Base-by-base conservation (phyloP, 1,140 invertebrate genomes). In the Drosophila quadrilineata region DNA sequence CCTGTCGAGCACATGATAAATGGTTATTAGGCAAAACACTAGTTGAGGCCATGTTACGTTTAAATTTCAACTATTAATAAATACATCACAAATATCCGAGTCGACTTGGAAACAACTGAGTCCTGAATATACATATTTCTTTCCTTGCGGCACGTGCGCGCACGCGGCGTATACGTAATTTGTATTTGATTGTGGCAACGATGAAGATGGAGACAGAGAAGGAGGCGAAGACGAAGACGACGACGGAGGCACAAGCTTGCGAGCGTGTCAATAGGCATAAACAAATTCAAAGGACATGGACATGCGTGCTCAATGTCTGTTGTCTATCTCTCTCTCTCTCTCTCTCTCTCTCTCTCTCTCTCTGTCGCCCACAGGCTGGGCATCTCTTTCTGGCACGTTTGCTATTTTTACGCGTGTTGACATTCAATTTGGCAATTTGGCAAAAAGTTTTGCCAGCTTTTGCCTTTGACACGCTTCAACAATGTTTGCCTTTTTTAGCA, bases 361-460 rank as follows among this genome's bases (percentile, higher is more conserved):
- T 48, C 45, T 10, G 12, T 31, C 9, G 31, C 38, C 8, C 12
- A 29, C 28, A n/a, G n/a, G n/a, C n/a, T n/a, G n/a, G n/a, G n/a
- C n/a, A n/a, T n/a, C n/a, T n/a, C 14, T 41, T 16, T 29, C 16
- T 46, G 22, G 8, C 46, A 60, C 62, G 43, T 41, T 43, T 70
- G 64, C 62, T 76, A 82, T 84, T 85, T 77, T 74, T 85, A 84
- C 79, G 77, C 77, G 75, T 84, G 79, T 84, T 84, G 77, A 84
- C 79, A 85, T 79, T 84, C 79, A 85, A 85, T 79, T 84, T 84
- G 77, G 50, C 77, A 84, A 84, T 79, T 85, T 84, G 58, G 76
- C 74, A 71, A 49, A 68, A 84, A 84, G 67, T 72, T 84, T 82
- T 60, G 53, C 45, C 40, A 56, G 59, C 56, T 54, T 69, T 69